Percentiles rank a stretch among this genome's conserved stretches.
Evolutionary conservation across 2,113 vertebrate genomes (phyloP).

Genomic region (Phainopepla nitens): DNA sequence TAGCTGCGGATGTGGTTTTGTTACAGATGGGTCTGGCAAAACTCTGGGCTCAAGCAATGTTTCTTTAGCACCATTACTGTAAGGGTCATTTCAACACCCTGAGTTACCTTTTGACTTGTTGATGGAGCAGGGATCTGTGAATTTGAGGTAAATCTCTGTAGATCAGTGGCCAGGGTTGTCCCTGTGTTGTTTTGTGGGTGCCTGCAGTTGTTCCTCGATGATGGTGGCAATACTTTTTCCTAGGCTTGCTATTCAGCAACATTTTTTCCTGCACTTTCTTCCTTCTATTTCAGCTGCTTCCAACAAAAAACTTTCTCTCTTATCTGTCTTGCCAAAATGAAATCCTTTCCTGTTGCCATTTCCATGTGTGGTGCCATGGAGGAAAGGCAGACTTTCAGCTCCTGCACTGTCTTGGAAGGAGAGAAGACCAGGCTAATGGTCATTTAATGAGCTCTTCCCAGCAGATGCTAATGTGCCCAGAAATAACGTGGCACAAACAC

Average conservation of each 20-base stretch:
- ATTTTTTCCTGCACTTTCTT: not conserved
- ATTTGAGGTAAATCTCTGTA: not conserved
- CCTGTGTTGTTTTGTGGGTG: not conserved
- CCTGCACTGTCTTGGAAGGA: conserved; percentile 12
- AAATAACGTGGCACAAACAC: conserved; percentile 19
- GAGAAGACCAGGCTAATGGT: not conserved
- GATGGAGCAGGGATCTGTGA: not conserved
- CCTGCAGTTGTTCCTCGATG: not conserved
- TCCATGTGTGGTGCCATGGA: not conserved
- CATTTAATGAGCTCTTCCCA: conserved; percentile 27
- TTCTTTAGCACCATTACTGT: not conserved
- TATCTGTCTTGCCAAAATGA: not conserved
- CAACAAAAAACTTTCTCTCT: not conserved
- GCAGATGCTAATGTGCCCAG: not conserved
- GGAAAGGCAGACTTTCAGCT: not conserved
- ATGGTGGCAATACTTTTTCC: not conserved
- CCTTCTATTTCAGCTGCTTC: not conserved
- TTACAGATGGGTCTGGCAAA: not conserved
- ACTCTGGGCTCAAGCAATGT: not conserved
- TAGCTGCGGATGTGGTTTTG: not conserved
- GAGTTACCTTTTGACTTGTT: not conserved
- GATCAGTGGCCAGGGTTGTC: not conserved
- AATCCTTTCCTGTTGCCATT: not conserved
- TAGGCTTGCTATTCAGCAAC: not conserved
- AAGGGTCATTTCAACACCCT: not conserved